These are phyloP conservation scores for Drosophila pseudoananassae DNA, from an alignment of 1,140 invertebrate species.

Conservation along the genomic window DNA sequence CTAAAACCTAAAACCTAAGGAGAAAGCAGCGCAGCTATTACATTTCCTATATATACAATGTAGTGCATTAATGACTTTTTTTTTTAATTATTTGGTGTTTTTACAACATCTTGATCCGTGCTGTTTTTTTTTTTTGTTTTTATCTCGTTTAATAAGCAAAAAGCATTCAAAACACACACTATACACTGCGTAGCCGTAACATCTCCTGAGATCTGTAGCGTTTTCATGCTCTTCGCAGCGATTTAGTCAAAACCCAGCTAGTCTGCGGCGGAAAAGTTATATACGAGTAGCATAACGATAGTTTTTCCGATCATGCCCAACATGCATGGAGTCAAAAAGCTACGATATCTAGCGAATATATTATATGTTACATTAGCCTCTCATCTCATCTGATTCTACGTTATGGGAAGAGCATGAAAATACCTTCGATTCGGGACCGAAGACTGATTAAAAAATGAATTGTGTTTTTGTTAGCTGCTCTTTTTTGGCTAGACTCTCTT, in stretches of 20 bases:
- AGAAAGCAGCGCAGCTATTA: conserved; percentile 36
- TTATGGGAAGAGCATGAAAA: conserved; percentile 43
- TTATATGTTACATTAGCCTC: conserved; percentile 40
- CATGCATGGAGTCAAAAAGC: conserved; percentile 48
- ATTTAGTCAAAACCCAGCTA: conserved; percentile 31
- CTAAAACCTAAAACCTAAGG: conserved; percentile 33
- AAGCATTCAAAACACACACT: conserved; percentile 35
- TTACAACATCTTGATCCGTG: conserved; percentile 20
- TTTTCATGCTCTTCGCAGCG: conserved; percentile 43
- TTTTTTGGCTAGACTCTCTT: conserved; percentile 29
- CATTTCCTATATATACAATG: conserved; percentile 8
- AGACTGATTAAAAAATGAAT: conserved; percentile 10
- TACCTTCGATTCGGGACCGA: conserved; percentile 29
- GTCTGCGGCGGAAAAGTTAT: conserved; percentile 28
- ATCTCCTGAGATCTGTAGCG: conserved; percentile 40
- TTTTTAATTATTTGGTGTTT: conserved; percentile 18
- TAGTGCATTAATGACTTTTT: conserved; percentile 6
- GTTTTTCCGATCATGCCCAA: conserved; percentile 38
- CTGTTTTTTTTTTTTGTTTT: not conserved
- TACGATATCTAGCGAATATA: conserved; percentile 21
- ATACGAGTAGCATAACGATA: conserved; percentile 22
- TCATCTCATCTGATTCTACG: conserved; percentile 18
- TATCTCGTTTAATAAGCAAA: conserved; percentile 9
- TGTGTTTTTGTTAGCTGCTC: conserved; percentile 19
- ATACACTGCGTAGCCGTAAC: conserved; percentile 25